phyloP scores from a whole-genome alignment of 2,888 invertebrate genomes.

The Mechanitis messenoides region DNA sequence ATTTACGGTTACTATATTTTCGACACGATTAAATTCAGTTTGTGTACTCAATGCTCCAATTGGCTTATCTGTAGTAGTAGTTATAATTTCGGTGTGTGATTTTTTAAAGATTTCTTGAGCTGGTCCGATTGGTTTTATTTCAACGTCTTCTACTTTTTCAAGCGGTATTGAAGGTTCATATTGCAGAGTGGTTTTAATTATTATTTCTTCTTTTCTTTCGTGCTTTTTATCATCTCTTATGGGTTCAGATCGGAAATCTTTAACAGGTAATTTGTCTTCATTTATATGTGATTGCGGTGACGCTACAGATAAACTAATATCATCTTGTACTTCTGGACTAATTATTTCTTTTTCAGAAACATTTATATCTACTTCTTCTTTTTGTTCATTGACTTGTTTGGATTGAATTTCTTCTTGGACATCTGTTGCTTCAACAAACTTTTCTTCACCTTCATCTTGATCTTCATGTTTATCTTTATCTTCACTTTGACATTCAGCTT shows the following conservation, averaged over 20 bases:
- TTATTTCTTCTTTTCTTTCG: slow-evolving; percentile 25
- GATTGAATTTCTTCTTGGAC: slow-evolving; percentile 30
- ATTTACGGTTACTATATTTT: slow-evolving; percentile 68
- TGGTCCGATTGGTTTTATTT: slow-evolving; percentile 67
- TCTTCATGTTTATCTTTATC: slow-evolving; percentile 28
- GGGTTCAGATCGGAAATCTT: slow-evolving; percentile 19
- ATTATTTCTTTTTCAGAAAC: slow-evolving; percentile 1
- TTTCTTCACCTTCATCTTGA: slow-evolving; percentile 35
- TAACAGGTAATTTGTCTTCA: slow-evolving; percentile 27
- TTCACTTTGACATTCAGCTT: slow-evolving; percentile 27
- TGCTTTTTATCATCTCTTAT: slow-evolving; percentile 30
- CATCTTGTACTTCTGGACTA: neutral
- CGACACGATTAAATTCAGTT: slow-evolving; percentile 64
- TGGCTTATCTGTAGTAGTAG: slow-evolving; percentile 49
- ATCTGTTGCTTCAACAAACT: slow-evolving; percentile 35
- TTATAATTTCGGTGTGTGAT: slow-evolving; percentile 64
- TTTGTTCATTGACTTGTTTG: slow-evolving; percentile 32
- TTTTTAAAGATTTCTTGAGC: slow-evolving; percentile 56
- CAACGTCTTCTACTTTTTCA: slow-evolving; percentile 67
- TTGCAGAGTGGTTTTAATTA: slow-evolving; percentile 28
- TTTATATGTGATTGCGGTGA: slow-evolving; percentile 28
- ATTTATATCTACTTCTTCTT: slow-evolving; percentile 12
- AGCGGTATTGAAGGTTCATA: slow-evolving; percentile 59
- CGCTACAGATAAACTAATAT: slow-evolving; percentile 8
- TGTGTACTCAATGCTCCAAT: slow-evolving; percentile 53